These are phyloP conservation scores for Orchesella flavescens DNA, from an alignment of 2,888 invertebrate species.

Conservation along the genomic window DNA sequence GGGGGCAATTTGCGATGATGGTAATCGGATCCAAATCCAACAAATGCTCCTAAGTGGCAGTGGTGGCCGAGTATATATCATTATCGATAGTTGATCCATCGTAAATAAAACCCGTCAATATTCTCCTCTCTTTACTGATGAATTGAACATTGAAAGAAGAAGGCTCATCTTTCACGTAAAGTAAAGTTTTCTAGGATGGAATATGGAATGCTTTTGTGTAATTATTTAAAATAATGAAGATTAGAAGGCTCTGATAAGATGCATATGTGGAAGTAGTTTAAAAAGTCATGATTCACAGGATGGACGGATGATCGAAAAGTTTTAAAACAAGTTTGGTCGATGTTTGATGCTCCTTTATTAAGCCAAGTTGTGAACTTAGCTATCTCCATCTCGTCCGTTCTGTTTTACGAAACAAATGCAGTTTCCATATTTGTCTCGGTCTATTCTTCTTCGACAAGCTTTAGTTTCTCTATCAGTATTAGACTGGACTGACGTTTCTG, in stretches of 20 bases:
- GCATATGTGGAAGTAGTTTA: background rate
- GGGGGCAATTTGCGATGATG: constrained; percentile 4
- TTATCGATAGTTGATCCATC: no score
- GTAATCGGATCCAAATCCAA: no score
- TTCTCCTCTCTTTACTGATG: background rate
- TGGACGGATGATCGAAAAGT: constrained; percentile 15
- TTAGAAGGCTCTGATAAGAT: constrained; percentile 26
- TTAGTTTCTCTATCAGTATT: background rate
- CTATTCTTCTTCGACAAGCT: background rate
- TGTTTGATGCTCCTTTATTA: background rate
- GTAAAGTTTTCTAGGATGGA: background rate
- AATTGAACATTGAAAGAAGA: constrained; percentile 7
- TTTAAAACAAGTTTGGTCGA: constrained; percentile 30
- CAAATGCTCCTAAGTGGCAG: no score
- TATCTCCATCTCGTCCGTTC: background rate
- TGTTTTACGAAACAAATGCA: background rate
- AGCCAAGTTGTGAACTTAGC: background rate
- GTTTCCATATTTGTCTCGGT: constrained; percentile 49
- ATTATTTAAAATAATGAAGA: constrained; percentile 37
- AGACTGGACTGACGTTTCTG: background rate
- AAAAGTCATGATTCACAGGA: no score
- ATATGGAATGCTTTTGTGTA: constrained; percentile 8
- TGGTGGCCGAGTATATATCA: no score
- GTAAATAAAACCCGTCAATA: no score
- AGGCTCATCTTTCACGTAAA: background rate